These are phyloP conservation scores for Macrotis lagotis DNA, from an alignment of 2,113 vertebrate genomes.

Conservation along the genomic window DNA sequence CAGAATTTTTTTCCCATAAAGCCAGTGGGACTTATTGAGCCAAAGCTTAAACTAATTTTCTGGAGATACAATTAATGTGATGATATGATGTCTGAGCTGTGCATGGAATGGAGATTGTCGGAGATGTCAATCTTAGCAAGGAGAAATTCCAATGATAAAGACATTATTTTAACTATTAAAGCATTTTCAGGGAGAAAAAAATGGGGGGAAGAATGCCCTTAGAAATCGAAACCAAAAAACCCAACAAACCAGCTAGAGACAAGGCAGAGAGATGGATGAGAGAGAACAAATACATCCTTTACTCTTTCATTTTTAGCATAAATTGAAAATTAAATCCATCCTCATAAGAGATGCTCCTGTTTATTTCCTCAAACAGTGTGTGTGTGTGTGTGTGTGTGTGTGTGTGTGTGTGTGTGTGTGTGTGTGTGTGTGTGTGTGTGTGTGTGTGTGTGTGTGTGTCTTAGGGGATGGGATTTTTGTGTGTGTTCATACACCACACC, in stretches of 20 bases:
- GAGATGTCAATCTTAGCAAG: constrained; percentile 55
- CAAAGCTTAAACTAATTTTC: neutral
- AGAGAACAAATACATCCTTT: neutral
- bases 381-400: neutral
- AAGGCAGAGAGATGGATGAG: neutral
- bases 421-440: no score
- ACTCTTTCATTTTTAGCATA: neutral
- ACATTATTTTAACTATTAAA: constrained; percentile 47
- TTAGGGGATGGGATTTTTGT: no score
- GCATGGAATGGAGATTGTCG: constrained; percentile 59
- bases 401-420: no score
- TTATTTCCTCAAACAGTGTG: neutral
- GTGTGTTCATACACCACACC: no score
- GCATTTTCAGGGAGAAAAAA: constrained; percentile 45
- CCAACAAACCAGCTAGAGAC: no score
- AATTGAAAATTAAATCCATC: neutral
- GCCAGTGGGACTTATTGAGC: neutral
- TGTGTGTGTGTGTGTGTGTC: no score
- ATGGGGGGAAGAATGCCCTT: constrained; percentile 34
- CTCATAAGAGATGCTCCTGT: neutral
- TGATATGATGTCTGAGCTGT: constrained; percentile 71
- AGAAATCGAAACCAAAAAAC: no score
- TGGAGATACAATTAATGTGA: constrained; percentile 19
- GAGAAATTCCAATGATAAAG: constrained; percentile 53
- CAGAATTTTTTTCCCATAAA: neutral